Conservation (phyloP, 2,113 vertebrate genomes). For the Pachypanchax playfairii region DNA sequence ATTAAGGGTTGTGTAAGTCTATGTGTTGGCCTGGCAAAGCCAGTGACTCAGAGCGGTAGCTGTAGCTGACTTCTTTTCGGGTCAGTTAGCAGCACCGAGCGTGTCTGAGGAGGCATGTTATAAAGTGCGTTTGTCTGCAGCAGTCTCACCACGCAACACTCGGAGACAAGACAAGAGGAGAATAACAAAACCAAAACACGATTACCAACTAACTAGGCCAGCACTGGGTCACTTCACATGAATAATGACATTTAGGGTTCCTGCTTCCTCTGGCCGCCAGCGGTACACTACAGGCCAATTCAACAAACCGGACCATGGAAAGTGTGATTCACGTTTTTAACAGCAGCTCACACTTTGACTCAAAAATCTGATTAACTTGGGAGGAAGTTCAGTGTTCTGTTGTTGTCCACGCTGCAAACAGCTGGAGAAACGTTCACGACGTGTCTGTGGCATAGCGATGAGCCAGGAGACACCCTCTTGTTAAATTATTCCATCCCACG, state of each 20-base stretch:
- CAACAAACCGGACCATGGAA: constrained; percentile 50
- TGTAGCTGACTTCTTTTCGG: constrained; percentile 76
- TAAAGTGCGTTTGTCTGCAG: constrained; percentile 57
- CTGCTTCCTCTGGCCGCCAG: constrained; percentile 50
- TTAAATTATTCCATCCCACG: constrained; percentile 74
- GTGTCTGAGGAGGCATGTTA: constrained; percentile 72
- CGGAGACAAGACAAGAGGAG: constrained; percentile 18
- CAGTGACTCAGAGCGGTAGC: constrained; percentile 70
- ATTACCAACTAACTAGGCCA: constrained; percentile 68
- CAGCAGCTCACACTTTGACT: constrained; percentile 48
- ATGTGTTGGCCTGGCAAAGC: constrained; percentile 62
- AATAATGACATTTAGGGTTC: constrained; percentile 70
- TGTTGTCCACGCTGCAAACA: constrained; percentile 61
- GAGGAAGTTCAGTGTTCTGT: constrained; percentile 17
- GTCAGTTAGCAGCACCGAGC: constrained; percentile 77
- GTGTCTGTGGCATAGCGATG: constrained; percentile 62
- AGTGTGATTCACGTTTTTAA: constrained; percentile 48
- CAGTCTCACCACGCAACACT: constrained; percentile 42
- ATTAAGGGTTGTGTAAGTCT: constrained; percentile 67
- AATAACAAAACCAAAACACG: neutral
- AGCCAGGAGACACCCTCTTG: constrained; percentile 73
- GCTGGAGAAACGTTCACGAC: constrained; percentile 65
- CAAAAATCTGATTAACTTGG: constrained; percentile 32
- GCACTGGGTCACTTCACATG: constrained; percentile 70
- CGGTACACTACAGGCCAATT: constrained; percentile 55